Evolutionary conservation across 1,140 invertebrate genomes (phyloP), one percentile per base, ranked within the genome.

Genomic region (Ips typographus): DNA sequence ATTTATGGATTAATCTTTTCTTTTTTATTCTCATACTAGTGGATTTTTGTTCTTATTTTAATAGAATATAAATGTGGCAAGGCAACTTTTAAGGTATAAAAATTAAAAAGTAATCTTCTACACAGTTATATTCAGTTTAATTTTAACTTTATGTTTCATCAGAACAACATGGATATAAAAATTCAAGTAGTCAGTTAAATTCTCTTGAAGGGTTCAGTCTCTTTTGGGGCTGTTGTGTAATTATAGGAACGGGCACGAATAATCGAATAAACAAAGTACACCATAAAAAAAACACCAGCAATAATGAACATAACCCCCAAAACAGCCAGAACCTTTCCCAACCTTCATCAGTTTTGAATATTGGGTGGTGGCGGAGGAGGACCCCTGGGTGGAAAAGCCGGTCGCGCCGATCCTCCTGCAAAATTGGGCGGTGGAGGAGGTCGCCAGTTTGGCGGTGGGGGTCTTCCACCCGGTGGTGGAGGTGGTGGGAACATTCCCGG

Each of bases 281-380:
- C n/a, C 7, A 53, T 62, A 43, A 40, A 5, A 42, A 61, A 41
- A 4, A 53, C 3, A 22, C 40, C 38, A 55, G 7, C n/a, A 52
- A 39, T 7, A 22, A 55, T 41, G 40, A 40, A 53, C 39, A 40
- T 52, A 41, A 7, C 4, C 3, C 44, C 37, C 43, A 61, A 43
- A 62, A 36, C 41, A 55, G 22, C 36, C 40, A 52, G 60, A 60
- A 5, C 36, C 6, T 52, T 67, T 22, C 43, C 62, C 42, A 65
- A 60, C 44, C 40, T 59, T 41, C 57, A 60, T 62, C 40, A 65
- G 40, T 65, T 66, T 38, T 69, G 56, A 42, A 67, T 63, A 7
- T 81, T 82, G 1, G 85, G 85, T n/a, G 85, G 85, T 2, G 84
- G 84, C 6, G 85, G 85, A 4, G 84, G 86, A n/a, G 84, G 85